These are phyloP conservation scores for Saccostrea echinata DNA, from an alignment of 1,140 invertebrate species.

Conservation along the genomic window DNA sequence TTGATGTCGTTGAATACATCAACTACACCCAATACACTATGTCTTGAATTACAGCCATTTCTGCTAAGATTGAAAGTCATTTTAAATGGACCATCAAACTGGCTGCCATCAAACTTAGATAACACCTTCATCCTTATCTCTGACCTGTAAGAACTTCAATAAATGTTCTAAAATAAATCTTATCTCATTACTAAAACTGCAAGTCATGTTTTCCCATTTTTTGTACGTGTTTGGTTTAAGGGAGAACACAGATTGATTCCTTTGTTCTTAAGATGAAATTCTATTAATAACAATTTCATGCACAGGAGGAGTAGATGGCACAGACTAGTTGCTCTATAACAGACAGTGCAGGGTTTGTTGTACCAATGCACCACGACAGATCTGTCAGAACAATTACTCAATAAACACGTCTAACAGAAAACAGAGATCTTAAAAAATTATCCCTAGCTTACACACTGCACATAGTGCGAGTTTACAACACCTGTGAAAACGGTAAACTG, in stretches of 20 bases:
- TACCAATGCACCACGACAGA: background rate
- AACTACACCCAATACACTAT: background rate
- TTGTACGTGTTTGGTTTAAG: background rate
- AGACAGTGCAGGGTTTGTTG: background rate
- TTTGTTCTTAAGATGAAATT: slow-evolving; percentile 5
- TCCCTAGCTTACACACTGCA: slow-evolving; percentile 4
- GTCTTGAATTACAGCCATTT: background rate
- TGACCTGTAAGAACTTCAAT: slow-evolving; percentile 36
- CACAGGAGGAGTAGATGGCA: background rate
- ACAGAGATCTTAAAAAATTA: slow-evolving; percentile 6
- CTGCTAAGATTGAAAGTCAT: background rate
- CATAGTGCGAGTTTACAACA: slow-evolving; percentile 18
- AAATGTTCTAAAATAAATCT: background rate
- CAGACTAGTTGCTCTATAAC: background rate
- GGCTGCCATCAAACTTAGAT: slow-evolving; percentile 14
- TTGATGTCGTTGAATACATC: background rate
- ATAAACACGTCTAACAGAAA: slow-evolving; percentile 12
- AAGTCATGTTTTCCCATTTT: background rate
- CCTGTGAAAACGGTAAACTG: slow-evolving; percentile 17
- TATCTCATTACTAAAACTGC: slow-evolving; percentile 26
- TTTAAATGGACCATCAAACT: slow-evolving; percentile 20
- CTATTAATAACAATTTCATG: slow-evolving; percentile 8
- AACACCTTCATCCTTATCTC: background rate
- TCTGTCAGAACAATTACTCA: slow-evolving; percentile 24
- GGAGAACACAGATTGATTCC: background rate